phyloP scores from a whole-genome alignment of 2,888 invertebrate genomes.

The Drosophila putrida region DNA sequence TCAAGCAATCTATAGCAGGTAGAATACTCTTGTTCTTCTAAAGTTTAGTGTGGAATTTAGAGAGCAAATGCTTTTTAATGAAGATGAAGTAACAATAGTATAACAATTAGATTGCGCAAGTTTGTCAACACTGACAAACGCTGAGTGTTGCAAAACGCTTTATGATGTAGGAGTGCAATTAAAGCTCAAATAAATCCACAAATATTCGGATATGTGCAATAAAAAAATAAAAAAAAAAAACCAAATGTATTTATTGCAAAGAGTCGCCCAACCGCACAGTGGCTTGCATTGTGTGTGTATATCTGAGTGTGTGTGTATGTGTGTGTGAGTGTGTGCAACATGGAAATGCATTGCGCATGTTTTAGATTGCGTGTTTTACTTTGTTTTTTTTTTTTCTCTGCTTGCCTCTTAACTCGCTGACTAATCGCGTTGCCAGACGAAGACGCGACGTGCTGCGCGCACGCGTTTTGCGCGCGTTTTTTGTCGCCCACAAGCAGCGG shows the following conservation, averaged over 20 bases:
- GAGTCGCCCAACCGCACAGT: constrained; percentile 55
- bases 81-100: neutral
- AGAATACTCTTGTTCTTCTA: too few relatives aligned
- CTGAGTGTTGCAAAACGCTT: constrained; percentile 31
- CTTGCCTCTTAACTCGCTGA: constrained; percentile 28
- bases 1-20: too few relatives aligned
- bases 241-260: constrained; percentile 31
- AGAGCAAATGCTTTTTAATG: neutral
- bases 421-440: constrained; percentile 53
- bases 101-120: constrained; percentile 4
- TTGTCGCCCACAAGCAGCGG: constrained; percentile 31
- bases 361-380: constrained; percentile 64
- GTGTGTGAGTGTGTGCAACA: constrained; percentile 47
- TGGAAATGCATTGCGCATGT: constrained; percentile 70
- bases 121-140: constrained; percentile 40
- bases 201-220: constrained; percentile 52
- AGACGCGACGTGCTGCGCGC: constrained; percentile 48
- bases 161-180: constrained; percentile 32
- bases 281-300: constrained; percentile 44
- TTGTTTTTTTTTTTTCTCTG: constrained; percentile 25
- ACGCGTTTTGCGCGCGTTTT: constrained; percentile 62
- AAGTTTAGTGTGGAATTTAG: too few relatives aligned
- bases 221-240: constrained; percentile 8
- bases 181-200: constrained; percentile 35
- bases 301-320: neutral